phyloP scores from a whole-genome alignment of 35 echinoderm and acorn worm genomes.

The Lytechinus variegatus region DNA sequence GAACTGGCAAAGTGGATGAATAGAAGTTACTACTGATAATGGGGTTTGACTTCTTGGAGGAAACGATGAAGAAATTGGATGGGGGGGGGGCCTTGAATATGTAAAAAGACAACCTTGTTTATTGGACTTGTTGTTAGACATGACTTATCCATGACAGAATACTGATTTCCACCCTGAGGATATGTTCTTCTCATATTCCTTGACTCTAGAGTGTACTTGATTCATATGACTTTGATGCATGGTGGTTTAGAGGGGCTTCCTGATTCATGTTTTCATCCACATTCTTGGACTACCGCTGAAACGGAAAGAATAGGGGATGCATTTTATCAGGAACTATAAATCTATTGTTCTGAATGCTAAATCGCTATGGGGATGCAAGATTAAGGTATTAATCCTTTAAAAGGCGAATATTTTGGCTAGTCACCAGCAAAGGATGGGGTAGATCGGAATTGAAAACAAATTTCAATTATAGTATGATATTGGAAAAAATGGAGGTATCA shows the following conservation, averaged over 20 bases:
- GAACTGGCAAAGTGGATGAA: background rate
- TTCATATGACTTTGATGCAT: background rate
- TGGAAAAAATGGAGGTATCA: background rate
- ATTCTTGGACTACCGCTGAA: background rate
- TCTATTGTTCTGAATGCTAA: background rate
- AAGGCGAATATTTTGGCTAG: background rate
- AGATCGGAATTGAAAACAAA: background rate
- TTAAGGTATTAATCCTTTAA: background rate
- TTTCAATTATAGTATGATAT: background rate
- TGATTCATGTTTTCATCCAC: background rate
- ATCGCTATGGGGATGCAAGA: background rate
- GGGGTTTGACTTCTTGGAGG: background rate
- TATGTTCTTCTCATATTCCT: slow-evolving; percentile 3
- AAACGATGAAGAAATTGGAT: no score
- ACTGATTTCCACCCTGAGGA: background rate
- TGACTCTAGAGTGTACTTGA: slow-evolving; percentile 3
- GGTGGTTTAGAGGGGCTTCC: background rate
- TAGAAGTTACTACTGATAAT: background rate
- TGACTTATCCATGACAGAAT: slow-evolving; percentile 11
- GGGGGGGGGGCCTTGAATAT: background rate
- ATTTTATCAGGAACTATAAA: background rate
- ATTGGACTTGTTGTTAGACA: background rate
- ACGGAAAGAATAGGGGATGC: background rate
- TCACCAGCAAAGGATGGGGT: background rate
- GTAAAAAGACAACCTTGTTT: background rate